phyloP scores from a whole-genome alignment of 2,797 vertebrate species.

The Ispidina picta region DNA sequence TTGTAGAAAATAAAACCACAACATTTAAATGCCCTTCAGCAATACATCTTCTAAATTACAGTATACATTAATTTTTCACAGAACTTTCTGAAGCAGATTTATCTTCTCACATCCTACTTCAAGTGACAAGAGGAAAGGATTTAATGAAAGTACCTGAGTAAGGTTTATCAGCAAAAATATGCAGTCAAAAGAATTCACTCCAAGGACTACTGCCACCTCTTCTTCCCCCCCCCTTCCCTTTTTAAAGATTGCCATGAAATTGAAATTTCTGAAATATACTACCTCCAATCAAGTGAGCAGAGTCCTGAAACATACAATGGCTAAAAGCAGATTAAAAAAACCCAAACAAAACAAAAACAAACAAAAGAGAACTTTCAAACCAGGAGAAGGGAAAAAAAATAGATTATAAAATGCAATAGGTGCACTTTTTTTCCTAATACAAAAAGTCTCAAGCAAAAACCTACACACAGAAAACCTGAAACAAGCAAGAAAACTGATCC shows the following conservation, averaged over 20 bases:
- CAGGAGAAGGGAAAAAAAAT: not conserved
- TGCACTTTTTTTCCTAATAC: too few species aligned
- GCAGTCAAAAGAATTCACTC: not conserved
- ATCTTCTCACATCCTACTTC: not conserved
- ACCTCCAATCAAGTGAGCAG: not conserved
- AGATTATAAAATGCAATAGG: too few species aligned
- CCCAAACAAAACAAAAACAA: too few species aligned
- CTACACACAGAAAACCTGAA: not conserved
- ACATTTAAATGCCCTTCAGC: slow-evolving; percentile 24
- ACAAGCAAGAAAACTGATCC: not conserved
- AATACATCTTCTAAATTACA: slow-evolving; percentile 34
- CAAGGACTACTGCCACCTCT: not conserved
- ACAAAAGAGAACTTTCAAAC: not conserved
- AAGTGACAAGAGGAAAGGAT: not conserved
- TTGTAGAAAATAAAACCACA: slow-evolving; percentile 2
- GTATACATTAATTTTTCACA: slow-evolving; percentile 32
- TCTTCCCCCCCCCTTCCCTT: not conserved
- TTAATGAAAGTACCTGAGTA: not conserved
- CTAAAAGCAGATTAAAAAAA: not conserved
- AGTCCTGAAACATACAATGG: not conserved
- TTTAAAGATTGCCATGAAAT: not conserved
- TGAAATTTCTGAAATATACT: not conserved
- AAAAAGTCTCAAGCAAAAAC: not conserved
- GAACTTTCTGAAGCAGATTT: not conserved
- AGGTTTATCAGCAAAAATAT: not conserved